phyloP scores from a whole-genome alignment of 1,140 invertebrate species.

The Berghia stephanieae region DNA sequence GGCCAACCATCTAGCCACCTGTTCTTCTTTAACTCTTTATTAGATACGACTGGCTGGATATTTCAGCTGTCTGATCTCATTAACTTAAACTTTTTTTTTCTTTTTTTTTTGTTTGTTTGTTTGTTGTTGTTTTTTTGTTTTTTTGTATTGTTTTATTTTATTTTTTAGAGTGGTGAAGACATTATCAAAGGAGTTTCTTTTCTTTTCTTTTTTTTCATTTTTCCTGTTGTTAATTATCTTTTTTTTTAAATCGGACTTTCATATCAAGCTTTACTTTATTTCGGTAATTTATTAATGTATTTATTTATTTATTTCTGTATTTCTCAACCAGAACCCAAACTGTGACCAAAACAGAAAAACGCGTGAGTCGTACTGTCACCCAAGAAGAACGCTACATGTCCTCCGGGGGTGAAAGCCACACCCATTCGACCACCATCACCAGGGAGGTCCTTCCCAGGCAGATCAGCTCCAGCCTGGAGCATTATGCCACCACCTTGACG shows the following conservation, averaged over 20 bases:
- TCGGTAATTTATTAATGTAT: neutral
- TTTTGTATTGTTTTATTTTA: too few species aligned
- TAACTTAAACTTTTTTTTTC: too few species aligned
- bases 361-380: slow-evolving; percentile 49
- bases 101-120: too few species aligned
- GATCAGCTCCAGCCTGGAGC: slow-evolving; percentile 39
- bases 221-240: neutral
- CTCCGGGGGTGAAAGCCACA: slow-evolving; percentile 42
- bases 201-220: neutral
- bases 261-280: neutral
- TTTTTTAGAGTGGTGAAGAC: too few species aligned
- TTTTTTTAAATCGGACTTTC: neutral
- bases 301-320: slow-evolving; percentile 15
- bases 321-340: slow-evolving; percentile 48
- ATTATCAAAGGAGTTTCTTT: too few species aligned
- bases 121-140: too few species aligned
- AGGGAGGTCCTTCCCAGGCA: slow-evolving; percentile 49
- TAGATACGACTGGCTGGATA: too few species aligned
- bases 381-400: slow-evolving; percentile 45
- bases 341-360: slow-evolving; percentile 53
- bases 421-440: slow-evolving; percentile 51
- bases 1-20: too few species aligned
- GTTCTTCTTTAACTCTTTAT: too few species aligned
- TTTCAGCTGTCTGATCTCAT: too few species aligned
- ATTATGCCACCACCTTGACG: slow-evolving; percentile 54